phyloP scores from a whole-genome alignment of 2,888 invertebrate genomes.

The Orthosia gothica region DNA sequence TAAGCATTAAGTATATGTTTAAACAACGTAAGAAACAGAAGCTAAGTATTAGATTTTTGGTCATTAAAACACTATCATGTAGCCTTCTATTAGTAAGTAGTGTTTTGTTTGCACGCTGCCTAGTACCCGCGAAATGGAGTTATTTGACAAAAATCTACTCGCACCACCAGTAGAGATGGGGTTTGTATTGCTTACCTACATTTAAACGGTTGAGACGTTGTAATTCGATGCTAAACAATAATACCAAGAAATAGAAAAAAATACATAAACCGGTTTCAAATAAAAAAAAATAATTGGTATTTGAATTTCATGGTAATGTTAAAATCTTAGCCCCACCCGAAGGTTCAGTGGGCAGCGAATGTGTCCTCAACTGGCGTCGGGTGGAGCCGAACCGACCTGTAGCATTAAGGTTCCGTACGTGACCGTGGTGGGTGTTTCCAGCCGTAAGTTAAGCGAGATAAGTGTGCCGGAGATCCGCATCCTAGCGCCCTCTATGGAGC shows the following conservation, averaged over 20 bases:
- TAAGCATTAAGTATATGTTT: neutral
- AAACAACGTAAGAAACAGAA: conserved; percentile 37
- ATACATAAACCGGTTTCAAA: neutral
- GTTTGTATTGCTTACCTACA: conserved; percentile 79
- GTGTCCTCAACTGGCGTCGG: neutral
- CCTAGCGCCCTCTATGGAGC: conserved; percentile 95
- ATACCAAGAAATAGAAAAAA: neutral
- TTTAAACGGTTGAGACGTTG: conserved; percentile 11
- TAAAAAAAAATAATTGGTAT: neutral
- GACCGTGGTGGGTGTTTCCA: conserved; percentile 81
- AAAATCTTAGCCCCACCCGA: neutral
- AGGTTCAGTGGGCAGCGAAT: conserved; percentile 3
- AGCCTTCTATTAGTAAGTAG: conserved; percentile 82
- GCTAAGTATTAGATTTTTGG: conserved; percentile 3
- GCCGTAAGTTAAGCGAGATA: conserved; percentile 94
- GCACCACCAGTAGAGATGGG: conserved; percentile 86
- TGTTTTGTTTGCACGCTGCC: conserved; percentile 89
- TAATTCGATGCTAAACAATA: conserved; percentile 29
- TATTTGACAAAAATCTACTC: conserved; percentile 83
- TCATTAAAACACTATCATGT: conserved; percentile 33
- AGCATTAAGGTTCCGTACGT: conserved; percentile 29
- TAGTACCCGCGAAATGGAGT: conserved; percentile 83
- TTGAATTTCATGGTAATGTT: conserved; percentile 6
- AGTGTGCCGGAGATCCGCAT: conserved; percentile 96
- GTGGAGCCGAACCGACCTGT: neutral